Conservation (phyloP, 2,888 invertebrate genomes). For the Conomelus anceps region DNA sequence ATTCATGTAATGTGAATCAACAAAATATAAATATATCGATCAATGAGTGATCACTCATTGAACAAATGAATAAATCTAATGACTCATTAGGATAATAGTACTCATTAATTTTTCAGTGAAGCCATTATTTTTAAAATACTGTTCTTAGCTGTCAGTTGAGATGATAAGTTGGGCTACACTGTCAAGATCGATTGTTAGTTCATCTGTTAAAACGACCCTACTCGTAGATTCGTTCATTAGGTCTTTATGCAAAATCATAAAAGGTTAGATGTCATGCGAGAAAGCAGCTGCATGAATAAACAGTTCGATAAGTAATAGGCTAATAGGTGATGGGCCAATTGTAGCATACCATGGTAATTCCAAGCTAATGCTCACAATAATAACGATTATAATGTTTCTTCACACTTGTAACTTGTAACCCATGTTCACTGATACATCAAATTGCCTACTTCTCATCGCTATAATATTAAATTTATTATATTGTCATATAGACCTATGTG, state of each 20-base stretch:
- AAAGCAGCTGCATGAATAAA: background rate
- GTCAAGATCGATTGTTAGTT: background rate
- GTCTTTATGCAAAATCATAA: background rate
- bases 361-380: background rate
- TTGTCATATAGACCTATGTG: no score
- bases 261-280: background rate
- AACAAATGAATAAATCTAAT: background rate
- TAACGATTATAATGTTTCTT: background rate
- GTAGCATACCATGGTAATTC: background rate
- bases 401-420: no score
- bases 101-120: background rate
- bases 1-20: background rate
- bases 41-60: background rate
- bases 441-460: background rate
- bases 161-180: background rate
- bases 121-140: background rate
- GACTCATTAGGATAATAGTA: background rate
- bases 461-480: no score
- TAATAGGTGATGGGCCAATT: background rate
- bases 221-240: background rate
- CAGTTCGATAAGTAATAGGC: background rate
- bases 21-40: background rate
- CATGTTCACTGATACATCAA: no score
- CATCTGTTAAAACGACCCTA: background rate
- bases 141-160: background rate